phyloP scores from a whole-genome alignment of 2,888 invertebrate species.

The Pachliopta kotzebuea region DNA sequence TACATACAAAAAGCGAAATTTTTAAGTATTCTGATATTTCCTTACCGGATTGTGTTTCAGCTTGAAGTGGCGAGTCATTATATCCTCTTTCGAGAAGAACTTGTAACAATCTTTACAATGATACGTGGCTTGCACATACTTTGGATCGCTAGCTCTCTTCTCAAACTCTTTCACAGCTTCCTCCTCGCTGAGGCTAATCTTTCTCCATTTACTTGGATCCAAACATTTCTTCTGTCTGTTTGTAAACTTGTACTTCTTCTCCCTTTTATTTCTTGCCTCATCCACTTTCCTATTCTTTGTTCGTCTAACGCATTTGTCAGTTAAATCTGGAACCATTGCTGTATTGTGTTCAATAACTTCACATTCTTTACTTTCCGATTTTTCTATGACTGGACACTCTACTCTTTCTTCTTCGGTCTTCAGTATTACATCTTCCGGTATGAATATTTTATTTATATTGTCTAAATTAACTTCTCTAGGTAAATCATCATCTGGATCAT shows the following conservation, averaged over 20 bases:
- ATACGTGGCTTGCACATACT: conserved; percentile 24
- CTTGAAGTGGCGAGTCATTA: conserved; percentile 23
- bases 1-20: too few relatives aligned
- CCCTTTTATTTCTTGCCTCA: background rate
- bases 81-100: conserved; percentile 28
- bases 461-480: background rate
- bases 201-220: conserved; percentile 26
- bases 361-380: background rate
- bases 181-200: conserved; percentile 23
- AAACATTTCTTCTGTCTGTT: conserved; percentile 11
- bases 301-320: conserved; percentile 3
- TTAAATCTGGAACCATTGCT: background rate
- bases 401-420: conserved; percentile 9
- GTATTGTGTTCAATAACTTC: background rate
- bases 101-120: conserved; percentile 26
- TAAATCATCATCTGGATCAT: conserved; percentile 8
- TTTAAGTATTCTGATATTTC: too few relatives aligned
- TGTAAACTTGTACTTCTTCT: conserved; percentile 16
- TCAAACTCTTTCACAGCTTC: conserved; percentile 28
- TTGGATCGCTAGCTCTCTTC: conserved; percentile 19
- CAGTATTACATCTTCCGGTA: conserved; percentile 16
- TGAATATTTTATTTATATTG: conserved; percentile 17
- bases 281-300: conserved; percentile 10
- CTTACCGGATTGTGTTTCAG: conserved; percentile 21
- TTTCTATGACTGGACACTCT: background rate